phyloP scores from a whole-genome alignment of 2,113 vertebrate genomes.

The Falco punctatus region DNA sequence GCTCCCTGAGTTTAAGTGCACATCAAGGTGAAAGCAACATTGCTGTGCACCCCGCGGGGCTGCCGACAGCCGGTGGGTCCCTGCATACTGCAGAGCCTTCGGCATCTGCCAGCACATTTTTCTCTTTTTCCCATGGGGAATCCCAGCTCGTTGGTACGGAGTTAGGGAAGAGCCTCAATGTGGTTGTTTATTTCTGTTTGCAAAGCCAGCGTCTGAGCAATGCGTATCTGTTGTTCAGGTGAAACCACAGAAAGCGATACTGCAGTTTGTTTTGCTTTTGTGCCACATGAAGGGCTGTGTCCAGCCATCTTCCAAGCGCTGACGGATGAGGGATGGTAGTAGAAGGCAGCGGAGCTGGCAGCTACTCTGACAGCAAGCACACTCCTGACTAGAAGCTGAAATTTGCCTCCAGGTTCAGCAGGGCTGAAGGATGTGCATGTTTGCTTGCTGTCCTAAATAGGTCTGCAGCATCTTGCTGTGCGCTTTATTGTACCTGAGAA shows the following conservation, averaged over 20 bases:
- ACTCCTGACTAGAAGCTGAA: background rate
- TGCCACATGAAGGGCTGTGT: background rate
- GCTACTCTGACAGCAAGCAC: background rate
- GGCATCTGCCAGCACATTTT: accelerated
- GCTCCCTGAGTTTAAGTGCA: accelerated
- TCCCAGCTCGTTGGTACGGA: background rate
- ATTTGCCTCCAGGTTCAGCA: background rate
- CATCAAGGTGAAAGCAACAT: background rate
- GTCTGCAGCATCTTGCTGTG: background rate
- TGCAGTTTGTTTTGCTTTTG: background rate
- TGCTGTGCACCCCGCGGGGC: background rate
- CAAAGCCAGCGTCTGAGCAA: background rate
- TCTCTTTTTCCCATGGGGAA: background rate
- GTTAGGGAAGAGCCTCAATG: background rate
- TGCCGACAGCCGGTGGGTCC: accelerated
- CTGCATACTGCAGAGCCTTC: accelerated
- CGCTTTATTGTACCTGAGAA: background rate
- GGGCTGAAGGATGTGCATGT: background rate
- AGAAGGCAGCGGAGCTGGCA: background rate
- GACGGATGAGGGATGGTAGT: background rate
- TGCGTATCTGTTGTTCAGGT: accelerated
- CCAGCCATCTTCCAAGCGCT: background rate
- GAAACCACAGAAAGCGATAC: background rate
- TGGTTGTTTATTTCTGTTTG: background rate
- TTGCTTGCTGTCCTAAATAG: background rate